These are phyloP conservation scores for Patagioenas fasciata DNA, from an alignment of 2,113 vertebrate species.

Conservation along the genomic window DNA sequence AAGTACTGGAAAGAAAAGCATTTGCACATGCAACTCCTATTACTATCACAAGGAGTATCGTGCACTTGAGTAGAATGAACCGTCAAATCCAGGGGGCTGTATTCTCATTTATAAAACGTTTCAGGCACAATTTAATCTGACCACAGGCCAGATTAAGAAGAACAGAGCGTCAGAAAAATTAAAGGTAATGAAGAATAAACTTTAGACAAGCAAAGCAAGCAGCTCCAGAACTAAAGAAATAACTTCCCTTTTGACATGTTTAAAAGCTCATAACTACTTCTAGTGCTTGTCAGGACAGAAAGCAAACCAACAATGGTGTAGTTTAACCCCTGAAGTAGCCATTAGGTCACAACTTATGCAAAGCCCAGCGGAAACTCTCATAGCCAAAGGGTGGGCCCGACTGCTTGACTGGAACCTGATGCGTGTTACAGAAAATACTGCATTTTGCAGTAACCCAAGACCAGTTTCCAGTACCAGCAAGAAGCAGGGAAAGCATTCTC, in stretches of 20 bases:
- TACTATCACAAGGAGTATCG: constrained; percentile 33
- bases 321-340: not conserved
- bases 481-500: not conserved
- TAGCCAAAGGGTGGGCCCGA: not conserved
- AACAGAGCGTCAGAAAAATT: constrained; percentile 25
- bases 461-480: not conserved
- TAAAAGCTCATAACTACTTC: not conserved
- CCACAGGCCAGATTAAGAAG: not conserved
- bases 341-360: not conserved
- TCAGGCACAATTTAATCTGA: constrained; percentile 38
- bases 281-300: not conserved
- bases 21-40: constrained; percentile 50
- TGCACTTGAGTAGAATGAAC: constrained; percentile 5
- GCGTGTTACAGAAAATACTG: not conserved
- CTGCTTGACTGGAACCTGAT: not conserved
- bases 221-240: not conserved
- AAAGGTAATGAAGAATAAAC: constrained; percentile 4
- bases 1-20: constrained; percentile 32
- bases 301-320: not conserved
- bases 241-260: not conserved
- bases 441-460: not conserved
- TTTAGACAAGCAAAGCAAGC: constrained; percentile 17
- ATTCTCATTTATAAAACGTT: constrained; percentile 1
- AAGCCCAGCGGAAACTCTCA: not conserved
- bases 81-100: constrained; percentile 17